phyloP scores from a whole-genome alignment of 2,888 invertebrate genomes.

The Drosophila infuscata region DNA sequence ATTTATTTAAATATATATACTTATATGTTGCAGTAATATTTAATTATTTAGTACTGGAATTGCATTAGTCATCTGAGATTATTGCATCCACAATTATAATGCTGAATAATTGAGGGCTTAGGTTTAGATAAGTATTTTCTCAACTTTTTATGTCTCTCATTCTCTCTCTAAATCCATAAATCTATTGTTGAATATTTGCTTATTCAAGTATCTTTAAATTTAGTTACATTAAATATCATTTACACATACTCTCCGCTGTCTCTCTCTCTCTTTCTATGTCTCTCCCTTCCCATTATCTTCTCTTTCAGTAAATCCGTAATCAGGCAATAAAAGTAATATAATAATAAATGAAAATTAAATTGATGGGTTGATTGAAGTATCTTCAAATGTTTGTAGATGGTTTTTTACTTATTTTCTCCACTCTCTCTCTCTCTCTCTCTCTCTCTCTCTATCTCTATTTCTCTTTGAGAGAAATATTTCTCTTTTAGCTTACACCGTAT shows the following conservation, averaged over 20 bases:
- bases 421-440: not conserved
- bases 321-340: not conserved
- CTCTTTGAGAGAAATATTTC: not conserved
- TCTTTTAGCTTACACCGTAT: not conserved
- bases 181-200: not conserved
- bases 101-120: not conserved
- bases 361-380: not conserved
- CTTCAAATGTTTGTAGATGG: not conserved
- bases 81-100: not conserved
- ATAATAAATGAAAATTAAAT: too few species aligned
- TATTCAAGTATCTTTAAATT: not conserved
- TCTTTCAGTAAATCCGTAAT: not conserved
- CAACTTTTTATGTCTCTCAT: not conserved
- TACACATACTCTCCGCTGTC: not conserved
- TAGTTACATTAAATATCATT: not conserved
- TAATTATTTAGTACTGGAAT: not conserved
- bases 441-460: not conserved
- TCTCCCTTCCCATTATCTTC: not conserved
- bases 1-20: not conserved
- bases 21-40: not conserved
- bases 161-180: not conserved
- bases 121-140: not conserved
- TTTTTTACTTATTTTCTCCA: not conserved
- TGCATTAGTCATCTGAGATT: not conserved
- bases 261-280: not conserved